A percentile compares a stretch with the other conserved stretches of the same genome.
phyloP scores from a whole-genome alignment of 2,113 vertebrate genomes.

The Sinocyclocheilus grahami region DNA sequence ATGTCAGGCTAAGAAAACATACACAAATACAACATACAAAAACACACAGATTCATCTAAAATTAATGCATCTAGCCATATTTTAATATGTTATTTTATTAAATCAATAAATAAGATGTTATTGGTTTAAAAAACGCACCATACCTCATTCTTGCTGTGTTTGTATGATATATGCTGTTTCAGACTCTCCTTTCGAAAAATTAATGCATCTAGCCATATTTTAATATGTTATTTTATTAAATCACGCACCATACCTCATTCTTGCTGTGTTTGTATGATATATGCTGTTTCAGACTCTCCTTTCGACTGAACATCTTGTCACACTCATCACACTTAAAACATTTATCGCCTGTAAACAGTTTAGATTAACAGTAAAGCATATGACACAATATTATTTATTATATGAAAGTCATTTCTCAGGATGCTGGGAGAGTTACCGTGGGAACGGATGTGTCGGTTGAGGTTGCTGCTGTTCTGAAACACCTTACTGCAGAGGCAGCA shows the following conservation, averaged over 20 bases:
- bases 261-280: constrained; percentile 99
- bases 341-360: constrained; percentile 84
- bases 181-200: constrained; percentile 90
- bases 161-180: constrained; percentile 98
- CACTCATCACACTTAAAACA: constrained; percentile 98
- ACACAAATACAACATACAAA: not conserved
- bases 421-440: constrained; percentile 78
- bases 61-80: not conserved
- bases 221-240: not conserved
- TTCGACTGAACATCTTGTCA: constrained; percentile 95
- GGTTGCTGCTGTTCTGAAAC: constrained; percentile 99
- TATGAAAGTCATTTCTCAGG: not conserved
- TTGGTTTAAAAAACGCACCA: not conserved
- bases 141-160: constrained; percentile 96
- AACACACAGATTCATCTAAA: constrained; percentile 8
- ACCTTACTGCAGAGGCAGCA: constrained; percentile 92
- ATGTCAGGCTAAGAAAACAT: constrained; percentile 78
- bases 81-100: not conserved
- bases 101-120: not conserved
- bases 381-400: not conserved
- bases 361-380: not conserved
- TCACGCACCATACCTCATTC: constrained; percentile 78
- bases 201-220: not conserved
- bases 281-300: constrained; percentile 98
- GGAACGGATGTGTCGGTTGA: constrained; percentile 95